These are phyloP conservation scores for Aphidius colemani DNA, from an alignment of 2,888 invertebrate genomes.

Conservation along the genomic window DNA sequence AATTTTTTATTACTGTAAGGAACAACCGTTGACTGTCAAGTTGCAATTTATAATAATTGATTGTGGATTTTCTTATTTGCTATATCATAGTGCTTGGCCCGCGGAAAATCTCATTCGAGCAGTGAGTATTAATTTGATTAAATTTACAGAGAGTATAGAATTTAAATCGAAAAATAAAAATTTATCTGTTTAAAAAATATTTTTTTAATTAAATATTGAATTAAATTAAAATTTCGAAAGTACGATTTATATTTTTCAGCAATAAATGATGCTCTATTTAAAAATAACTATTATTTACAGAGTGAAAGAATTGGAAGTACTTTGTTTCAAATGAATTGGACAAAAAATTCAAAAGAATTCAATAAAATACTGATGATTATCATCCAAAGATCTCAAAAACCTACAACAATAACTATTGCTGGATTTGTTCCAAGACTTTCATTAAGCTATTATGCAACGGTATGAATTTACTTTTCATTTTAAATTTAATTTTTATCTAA, in stretches of 20 bases:
- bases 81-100: conserved; percentile 35
- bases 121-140: neutral
- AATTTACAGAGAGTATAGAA: too few relatives aligned
- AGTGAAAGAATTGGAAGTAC: conserved; percentile 12
- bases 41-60: conserved; percentile 31
- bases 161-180: too few relatives aligned
- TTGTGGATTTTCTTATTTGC: conserved; percentile 20
- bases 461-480: neutral
- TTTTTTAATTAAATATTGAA: too few relatives aligned
- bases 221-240: too few relatives aligned
- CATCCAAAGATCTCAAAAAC: conserved; percentile 20
- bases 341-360: conserved; percentile 4
- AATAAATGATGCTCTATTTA: too few relatives aligned
- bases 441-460: conserved; percentile 25
- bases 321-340: conserved; percentile 15
- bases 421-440: conserved; percentile 27
- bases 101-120: conserved; percentile 26
- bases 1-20: conserved; percentile 18
- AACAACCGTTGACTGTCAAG: conserved; percentile 31
- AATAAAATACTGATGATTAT: conserved; percentile 18
- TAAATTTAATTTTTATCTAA: too few relatives aligned
- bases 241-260: too few relatives aligned
- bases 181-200: too few relatives aligned
- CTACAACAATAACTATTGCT: conserved; percentile 19
- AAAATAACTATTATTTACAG: neutral